Conservation (phyloP, 2,888 invertebrate genomes). For the Actias luna region DNA sequence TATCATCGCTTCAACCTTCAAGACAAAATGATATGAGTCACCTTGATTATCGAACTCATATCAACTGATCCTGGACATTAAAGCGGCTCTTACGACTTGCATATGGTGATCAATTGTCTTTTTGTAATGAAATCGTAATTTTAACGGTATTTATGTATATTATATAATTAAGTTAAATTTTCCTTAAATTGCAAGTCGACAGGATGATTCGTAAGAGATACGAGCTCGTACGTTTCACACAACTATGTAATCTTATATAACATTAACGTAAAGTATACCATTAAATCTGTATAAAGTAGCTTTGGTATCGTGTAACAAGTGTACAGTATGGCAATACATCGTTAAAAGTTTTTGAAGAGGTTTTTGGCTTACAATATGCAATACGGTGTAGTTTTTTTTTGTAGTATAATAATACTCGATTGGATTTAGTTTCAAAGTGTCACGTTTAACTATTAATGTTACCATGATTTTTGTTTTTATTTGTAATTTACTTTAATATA, state of each 20-base stretch:
- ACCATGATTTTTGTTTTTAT: too few species aligned
- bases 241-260: constrained; percentile 26
- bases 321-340: constrained; percentile 4
- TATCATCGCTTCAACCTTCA: too few species aligned
- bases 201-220: constrained; percentile 1
- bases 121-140: neutral
- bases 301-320: neutral
- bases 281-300: constrained; percentile 29
- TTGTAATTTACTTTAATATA: too few species aligned
- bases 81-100: too few species aligned
- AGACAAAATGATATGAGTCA: too few species aligned
- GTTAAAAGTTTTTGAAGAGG: neutral
- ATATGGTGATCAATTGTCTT: neutral
- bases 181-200: constrained; percentile 1
- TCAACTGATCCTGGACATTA: too few species aligned
- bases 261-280: constrained; percentile 23
- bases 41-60: too few species aligned
- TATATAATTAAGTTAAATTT: constrained; percentile 4
- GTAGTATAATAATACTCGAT: neutral
- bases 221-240: neutral
- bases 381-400: neutral
- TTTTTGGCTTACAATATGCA: neutral
- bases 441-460: too few species aligned
- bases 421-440: too few species aligned
- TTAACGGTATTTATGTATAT: neutral